phyloP scores from a whole-genome alignment of 2,797 vertebrate species.

The Urosaurus nigricauda region DNA sequence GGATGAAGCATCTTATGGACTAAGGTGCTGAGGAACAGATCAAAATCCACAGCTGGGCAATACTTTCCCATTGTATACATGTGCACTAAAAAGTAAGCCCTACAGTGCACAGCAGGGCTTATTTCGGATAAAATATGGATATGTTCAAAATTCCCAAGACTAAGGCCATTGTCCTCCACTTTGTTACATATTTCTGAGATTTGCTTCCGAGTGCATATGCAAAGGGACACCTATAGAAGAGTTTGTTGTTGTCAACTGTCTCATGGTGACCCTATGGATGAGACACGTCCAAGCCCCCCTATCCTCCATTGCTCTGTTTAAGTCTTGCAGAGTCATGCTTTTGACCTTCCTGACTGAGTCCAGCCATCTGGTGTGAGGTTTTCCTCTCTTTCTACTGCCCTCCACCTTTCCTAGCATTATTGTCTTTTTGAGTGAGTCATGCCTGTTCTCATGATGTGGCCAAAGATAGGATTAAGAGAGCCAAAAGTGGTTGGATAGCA shows the following conservation, averaged over 20 bases:
- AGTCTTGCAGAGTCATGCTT: no score
- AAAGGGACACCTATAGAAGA: not conserved
- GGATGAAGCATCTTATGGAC: not conserved
- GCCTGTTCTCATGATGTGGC: no score
- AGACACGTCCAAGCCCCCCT: no score
- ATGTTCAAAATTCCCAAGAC: not conserved
- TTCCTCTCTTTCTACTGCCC: no score
- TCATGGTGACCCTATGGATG: no score
- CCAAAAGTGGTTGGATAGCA: not conserved
- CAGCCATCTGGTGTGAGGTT: no score
- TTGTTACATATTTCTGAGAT: not conserved
- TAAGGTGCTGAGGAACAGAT: not conserved
- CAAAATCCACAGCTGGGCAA: not conserved
- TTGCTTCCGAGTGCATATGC: not conserved
- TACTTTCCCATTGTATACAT: not conserved
- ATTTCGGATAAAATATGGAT: not conserved
- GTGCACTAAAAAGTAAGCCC: not conserved
- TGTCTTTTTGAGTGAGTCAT: no score
- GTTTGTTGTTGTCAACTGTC: not conserved
- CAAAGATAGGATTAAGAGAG: not conserved
- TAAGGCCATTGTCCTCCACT: not conserved
- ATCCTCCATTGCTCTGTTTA: no score
- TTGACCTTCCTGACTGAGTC: no score
- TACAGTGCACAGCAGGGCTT: no score
- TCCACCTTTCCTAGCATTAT: no score